These are phyloP conservation scores for Phyllotreta cruciferae DNA, from an alignment of 2,888 invertebrate genomes.

Conservation along the genomic window DNA sequence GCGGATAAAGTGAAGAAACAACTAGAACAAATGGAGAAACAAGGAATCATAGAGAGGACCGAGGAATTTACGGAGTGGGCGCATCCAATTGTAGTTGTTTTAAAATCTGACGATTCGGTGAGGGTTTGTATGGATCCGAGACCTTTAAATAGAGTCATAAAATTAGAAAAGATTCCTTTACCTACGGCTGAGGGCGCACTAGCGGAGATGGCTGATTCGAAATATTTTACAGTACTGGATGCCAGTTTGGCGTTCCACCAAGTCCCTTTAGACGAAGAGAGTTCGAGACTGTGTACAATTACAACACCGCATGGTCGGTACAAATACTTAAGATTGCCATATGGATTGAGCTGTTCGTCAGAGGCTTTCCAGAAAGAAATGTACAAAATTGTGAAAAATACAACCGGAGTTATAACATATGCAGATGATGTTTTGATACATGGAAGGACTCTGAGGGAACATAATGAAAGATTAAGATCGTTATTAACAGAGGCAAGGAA, in stretches of 20 bases:
- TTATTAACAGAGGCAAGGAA: not conserved
- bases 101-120: slow-evolving; percentile 11
- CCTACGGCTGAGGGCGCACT: slow-evolving; percentile 3
- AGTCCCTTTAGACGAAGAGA: not conserved
- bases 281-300: no score
- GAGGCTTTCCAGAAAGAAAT: no score
- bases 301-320: no score
- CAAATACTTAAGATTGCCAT: no score
- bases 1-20: no score
- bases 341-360: no score
- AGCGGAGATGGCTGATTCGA: not conserved
- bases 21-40: slow-evolving; percentile 4
- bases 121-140: slow-evolving; percentile 23
- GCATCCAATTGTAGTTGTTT: slow-evolving; percentile 13
- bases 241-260: slow-evolving; percentile 20
- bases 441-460: not conserved
- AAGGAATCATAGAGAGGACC: slow-evolving; percentile 15
- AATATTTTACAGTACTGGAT: slow-evolving; percentile 22
- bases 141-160: slow-evolving; percentile 23
- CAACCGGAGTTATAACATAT: not conserved
- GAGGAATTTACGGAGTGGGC: no score
- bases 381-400: no score
- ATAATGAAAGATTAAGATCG: not conserved
- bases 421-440: slow-evolving; percentile 1
- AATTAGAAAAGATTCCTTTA: no score